Conservation (phyloP, 1,140 invertebrate genomes). For the Brachionus manjavacas region DNA sequence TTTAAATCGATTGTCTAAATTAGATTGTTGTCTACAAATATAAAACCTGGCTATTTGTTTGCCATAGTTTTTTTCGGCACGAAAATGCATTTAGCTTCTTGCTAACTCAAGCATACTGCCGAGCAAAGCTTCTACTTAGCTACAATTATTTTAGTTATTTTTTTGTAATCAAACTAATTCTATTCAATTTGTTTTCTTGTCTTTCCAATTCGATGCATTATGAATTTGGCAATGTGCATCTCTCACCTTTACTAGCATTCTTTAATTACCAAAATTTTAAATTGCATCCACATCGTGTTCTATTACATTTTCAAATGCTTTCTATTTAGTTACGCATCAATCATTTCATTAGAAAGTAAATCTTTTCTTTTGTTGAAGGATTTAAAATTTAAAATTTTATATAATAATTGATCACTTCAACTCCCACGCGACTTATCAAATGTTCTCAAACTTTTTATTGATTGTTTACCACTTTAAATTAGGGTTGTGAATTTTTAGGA, state of each 20-base stretch:
- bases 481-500: too few species aligned
- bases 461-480: too few species aligned
- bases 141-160: not conserved
- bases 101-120: not conserved
- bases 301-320: not conserved
- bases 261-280: not conserved
- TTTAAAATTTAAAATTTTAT: not conserved
- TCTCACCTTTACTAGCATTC: not conserved
- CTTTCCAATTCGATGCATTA: not conserved
- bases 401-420: not conserved
- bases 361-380: not conserved
- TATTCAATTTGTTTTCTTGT: not conserved
- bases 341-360: not conserved
- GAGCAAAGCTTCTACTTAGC: not conserved
- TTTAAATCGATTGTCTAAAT: not conserved
- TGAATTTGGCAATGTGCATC: not conserved
- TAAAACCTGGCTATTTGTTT: not conserved
- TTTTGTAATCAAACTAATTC: not conserved
- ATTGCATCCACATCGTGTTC: not conserved
- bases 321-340: not conserved
- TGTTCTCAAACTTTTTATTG: too few species aligned
- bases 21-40: not conserved
- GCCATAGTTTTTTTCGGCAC: not conserved
- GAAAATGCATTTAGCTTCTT: not conserved
- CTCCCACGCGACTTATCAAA: not conserved